phyloP scores from a whole-genome alignment of 2,797 vertebrate species.

The Masticophis lateralis region DNA sequence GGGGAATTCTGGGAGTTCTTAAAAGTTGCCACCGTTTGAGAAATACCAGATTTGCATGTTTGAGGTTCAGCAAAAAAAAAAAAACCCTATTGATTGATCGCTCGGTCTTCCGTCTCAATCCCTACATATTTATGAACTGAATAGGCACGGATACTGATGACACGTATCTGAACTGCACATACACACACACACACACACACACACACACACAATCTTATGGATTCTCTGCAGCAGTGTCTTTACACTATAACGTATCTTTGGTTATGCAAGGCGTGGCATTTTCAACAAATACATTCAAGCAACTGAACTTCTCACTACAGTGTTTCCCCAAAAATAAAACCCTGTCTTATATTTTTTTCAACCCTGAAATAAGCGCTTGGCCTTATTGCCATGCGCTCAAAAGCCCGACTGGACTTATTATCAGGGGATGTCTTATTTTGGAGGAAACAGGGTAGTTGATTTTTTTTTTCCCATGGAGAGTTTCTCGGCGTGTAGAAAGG shows the following conservation, averaged over 20 bases:
- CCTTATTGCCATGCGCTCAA: too few species aligned
- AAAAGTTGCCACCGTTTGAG: background rate
- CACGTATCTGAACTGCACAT: background rate
- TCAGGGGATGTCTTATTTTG: too few species aligned
- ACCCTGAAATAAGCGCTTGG: too few species aligned
- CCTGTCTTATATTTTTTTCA: too few species aligned
- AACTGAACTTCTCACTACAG: background rate
- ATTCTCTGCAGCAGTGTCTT: background rate
- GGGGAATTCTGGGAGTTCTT: background rate
- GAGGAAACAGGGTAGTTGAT: too few species aligned
- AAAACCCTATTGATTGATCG: background rate
- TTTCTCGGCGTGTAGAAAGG: background rate
- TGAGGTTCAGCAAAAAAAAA: background rate
- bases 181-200: background rate
- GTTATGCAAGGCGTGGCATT: too few species aligned
- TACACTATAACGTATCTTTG: background rate
- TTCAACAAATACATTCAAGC: background rate
- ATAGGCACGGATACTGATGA: background rate
- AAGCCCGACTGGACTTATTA: too few species aligned
- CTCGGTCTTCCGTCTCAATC: background rate
- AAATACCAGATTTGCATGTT: background rate
- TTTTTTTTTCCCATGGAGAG: too few species aligned
- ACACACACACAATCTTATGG: background rate
- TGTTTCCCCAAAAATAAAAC: too few species aligned
- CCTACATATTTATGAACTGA: background rate